Conservation (phyloP, 2,888 invertebrate genomes). For the Melitaea athalia region DNA sequence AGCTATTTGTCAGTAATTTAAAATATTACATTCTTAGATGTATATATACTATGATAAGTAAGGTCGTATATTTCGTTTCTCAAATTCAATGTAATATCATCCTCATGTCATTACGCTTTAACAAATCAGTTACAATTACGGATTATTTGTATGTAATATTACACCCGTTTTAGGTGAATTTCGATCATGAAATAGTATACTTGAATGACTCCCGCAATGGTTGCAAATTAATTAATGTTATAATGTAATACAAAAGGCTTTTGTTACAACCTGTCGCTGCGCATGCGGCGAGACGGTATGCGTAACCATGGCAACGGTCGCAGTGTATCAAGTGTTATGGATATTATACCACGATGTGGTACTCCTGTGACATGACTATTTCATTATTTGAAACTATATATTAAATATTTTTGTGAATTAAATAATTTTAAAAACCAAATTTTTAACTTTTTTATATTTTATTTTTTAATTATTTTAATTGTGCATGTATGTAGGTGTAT, state of each 20-base stretch:
- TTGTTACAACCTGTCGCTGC: slow-evolving; percentile 71
- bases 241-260: slow-evolving; percentile 51
- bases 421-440: too few species aligned
- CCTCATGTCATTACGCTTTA: background rate
- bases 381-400: too few species aligned
- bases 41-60: too few species aligned
- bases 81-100: background rate
- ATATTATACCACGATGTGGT: slow-evolving; percentile 13
- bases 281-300: slow-evolving; percentile 52
- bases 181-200: slow-evolving; percentile 27
- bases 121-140: background rate
- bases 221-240: slow-evolving; percentile 35
- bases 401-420: too few species aligned
- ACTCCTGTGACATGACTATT: background rate
- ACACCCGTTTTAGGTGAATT: background rate
- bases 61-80: background rate
- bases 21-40: too few species aligned
- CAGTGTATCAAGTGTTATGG: slow-evolving; percentile 42
- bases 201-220: slow-evolving; percentile 31
- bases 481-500: too few species aligned
- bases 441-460: too few species aligned
- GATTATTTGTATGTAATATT: slow-evolving; percentile 4
- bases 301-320: slow-evolving; percentile 57
- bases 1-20: too few species aligned
- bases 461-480: too few species aligned